phyloP scores from a whole-genome alignment of 2,888 invertebrate species.

The Hemaris fuciformis region DNA sequence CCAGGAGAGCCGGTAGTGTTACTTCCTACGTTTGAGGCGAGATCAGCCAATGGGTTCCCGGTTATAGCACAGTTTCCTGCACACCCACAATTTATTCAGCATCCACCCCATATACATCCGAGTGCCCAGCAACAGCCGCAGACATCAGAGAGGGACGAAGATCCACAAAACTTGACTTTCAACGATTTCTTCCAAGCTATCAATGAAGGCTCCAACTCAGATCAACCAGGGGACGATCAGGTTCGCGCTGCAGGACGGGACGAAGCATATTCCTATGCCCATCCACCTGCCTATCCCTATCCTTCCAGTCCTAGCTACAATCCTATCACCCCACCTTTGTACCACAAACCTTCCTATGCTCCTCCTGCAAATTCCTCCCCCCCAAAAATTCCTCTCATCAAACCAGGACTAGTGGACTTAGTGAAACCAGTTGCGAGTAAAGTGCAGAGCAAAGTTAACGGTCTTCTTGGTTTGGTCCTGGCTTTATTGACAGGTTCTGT shows the following conservation, averaged over 20 bases:
- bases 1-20: conserved; percentile 42
- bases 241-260: conserved; percentile 29
- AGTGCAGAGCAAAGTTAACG: conserved; percentile 55
- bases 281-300: conserved; percentile 14
- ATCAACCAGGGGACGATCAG: conserved; percentile 22
- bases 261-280: conserved; percentile 17
- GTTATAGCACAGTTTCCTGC: conserved; percentile 25
- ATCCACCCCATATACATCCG: conserved; percentile 10
- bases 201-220: too few relatives aligned
- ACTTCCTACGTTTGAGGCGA: conserved; percentile 46
- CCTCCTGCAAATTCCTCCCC: conserved; percentile 25
- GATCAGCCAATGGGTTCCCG: conserved; percentile 34
- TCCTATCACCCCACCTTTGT: conserved; percentile 19
- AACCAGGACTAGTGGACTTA: conserved; percentile 45
- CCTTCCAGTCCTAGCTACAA: conserved; percentile 24
- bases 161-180: conserved; percentile 16
- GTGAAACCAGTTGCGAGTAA: conserved; percentile 55
- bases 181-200: too few relatives aligned
- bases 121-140: neutral
- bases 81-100: conserved; percentile 14
- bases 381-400: conserved; percentile 40
- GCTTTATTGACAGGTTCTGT: conserved; percentile 55
- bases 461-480: conserved; percentile 57
- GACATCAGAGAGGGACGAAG: conserved; percentile 15
- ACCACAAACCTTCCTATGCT: conserved; percentile 27